phyloP scores from a whole-genome alignment of 2,797 vertebrate genomes.

The Galagoides demidoff region DNA sequence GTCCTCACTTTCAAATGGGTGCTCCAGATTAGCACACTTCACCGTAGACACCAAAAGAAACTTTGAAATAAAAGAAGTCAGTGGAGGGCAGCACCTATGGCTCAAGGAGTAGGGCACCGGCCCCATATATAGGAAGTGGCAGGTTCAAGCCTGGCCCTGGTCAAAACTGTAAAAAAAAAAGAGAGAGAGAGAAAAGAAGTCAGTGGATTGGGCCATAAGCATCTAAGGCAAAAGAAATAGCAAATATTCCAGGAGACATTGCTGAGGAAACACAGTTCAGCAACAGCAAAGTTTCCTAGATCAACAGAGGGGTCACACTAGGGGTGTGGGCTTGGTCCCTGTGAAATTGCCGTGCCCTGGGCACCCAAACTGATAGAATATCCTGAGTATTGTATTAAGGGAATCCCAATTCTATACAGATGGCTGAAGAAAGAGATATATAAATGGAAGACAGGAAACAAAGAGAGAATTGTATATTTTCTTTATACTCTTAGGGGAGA shows the following conservation, averaged over 20 bases:
- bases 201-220: background rate
- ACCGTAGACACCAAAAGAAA: background rate
- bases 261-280: background rate
- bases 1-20: background rate
- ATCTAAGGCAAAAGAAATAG: background rate
- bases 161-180: no score
- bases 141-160: no score
- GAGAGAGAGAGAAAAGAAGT: no score
- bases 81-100: no score
- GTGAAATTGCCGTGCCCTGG: background rate
- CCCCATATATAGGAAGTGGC: no score
- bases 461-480: background rate
- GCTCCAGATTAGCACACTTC: background rate
- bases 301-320: background rate
- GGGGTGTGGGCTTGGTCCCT: background rate
- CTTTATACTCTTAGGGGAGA: background rate
- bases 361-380: background rate
- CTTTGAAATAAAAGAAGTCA: slow-evolving; percentile 25
- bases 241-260: slow-evolving; percentile 33
- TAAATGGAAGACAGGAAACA: background rate
- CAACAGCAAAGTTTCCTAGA: background rate
- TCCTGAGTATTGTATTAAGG: background rate
- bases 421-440: background rate
- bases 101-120: no score
- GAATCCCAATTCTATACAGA: background rate